Percentiles rank a stretch among this genome's conserved stretches.
Conservation (phyloP, 2,797 vertebrate genomes). For the Eulemur mongoz region DNA sequence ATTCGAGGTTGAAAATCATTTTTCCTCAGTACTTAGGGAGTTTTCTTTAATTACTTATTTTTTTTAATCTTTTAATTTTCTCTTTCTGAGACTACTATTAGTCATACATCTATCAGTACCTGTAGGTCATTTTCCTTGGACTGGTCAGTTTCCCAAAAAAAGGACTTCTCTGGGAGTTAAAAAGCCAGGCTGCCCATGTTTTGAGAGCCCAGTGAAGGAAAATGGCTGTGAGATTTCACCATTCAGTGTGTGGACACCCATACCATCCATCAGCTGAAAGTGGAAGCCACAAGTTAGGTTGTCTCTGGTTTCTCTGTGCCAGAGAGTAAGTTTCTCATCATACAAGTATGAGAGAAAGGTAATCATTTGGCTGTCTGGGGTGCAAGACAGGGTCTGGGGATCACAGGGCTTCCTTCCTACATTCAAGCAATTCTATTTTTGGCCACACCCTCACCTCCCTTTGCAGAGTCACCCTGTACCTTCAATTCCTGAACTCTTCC, state of each 20-base stretch:
- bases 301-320: not conserved
- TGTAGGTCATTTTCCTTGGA: not conserved
- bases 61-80: not conserved
- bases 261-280: not conserved
- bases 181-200: not conserved
- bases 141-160: not conserved
- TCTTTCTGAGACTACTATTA: not conserved
- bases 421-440: not conserved
- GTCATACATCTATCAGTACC: not conserved
- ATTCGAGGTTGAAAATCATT: not conserved
- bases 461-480: not conserved
- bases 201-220: not conserved
- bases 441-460: no score
- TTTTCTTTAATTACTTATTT: not conserved
- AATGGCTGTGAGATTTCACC: not conserved
- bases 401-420: not conserved
- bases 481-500: not conserved
- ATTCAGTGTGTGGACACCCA: not conserved
- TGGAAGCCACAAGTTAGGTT: not conserved
- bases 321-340: not conserved
- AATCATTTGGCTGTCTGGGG: not conserved
- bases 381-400: not conserved
- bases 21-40: not conserved
- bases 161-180: not conserved
- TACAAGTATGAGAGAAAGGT: not conserved